Evolutionary conservation across 2,113 vertebrate genomes (phyloP), one percentile per base, ranked within the genome.

Genomic region (Tychaedon coryphoeus): DNA sequence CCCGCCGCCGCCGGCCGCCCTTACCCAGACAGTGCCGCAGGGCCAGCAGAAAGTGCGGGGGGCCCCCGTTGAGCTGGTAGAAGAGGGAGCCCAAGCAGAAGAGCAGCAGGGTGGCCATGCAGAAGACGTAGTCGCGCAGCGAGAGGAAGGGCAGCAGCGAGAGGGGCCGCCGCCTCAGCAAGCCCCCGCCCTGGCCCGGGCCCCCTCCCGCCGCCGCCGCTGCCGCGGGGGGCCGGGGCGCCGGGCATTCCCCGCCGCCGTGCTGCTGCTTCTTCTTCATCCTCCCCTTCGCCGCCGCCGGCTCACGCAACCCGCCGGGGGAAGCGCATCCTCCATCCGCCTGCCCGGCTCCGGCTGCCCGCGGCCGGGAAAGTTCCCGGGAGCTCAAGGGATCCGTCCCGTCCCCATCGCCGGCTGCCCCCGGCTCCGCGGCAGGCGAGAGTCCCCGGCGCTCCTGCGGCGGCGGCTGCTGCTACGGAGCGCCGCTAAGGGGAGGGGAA

Each of bases 1-100:
- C n/a, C 65, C 87, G 48, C 57, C 36, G 57, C 60, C n/a, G 42
- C 50, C 42, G 20, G 77, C 84, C 34, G 36, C 90, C 94, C 99
- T 99, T 98, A 99, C 99, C 99, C 96, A 99, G 97, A 96, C 99
- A 99, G 96, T 98, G 99, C 90, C 99, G 98, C 95, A 99, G 98
- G 97, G 99, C 98, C 94, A 99, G 98, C 92, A 99, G 98, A 96
- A 99, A 98, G 97, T 97, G 98, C 61, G 99, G 99, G 64, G 99
- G 98, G 84, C 99, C 99, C 91, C 99, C 99, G 97, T 99, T 98
- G 96, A 99, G 98, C 98, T 99, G 99, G 94, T 98, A 99, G 95
- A 99, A 98, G 70, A 99, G 98, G 43, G 99, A 99, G 65, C 98
- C 99, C 92, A 99, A 89, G 88, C 99, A 99, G 98, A 99, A 99